Evolutionary conservation across 2,797 vertebrate species (phyloP).

Genomic region (Muraenolepis orangiensis): DNA sequence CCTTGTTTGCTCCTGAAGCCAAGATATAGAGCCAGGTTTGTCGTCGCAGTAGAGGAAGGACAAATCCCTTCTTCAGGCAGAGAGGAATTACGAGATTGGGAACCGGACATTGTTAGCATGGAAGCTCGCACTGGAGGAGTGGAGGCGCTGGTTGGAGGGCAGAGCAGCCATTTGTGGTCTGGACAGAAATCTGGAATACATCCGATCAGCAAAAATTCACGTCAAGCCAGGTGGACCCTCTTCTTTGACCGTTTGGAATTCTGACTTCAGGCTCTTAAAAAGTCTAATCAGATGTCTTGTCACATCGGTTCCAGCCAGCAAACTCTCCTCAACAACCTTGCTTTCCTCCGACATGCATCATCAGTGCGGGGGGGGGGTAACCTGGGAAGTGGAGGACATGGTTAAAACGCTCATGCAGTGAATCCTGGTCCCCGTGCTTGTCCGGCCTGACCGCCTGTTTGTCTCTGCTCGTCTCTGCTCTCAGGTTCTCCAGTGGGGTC

Average conservation of each 20-base stretch:
- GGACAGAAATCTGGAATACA: too few species aligned
- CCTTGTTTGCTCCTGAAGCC: too few species aligned
- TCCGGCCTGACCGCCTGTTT: background rate
- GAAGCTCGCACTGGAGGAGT: too few species aligned
- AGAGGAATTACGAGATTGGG: too few species aligned
- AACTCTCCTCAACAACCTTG: background rate
- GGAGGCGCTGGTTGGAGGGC: too few species aligned
- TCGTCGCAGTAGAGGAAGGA: too few species aligned
- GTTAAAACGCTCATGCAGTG: background rate
- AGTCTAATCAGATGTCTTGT: background rate
- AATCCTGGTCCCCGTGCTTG: background rate
- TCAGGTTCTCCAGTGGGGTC: background rate
- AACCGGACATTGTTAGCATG: too few species aligned
- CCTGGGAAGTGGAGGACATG: background rate
- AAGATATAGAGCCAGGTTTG: too few species aligned
- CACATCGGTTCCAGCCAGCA: background rate
- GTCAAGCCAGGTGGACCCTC: background rate
- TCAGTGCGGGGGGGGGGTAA: background rate
- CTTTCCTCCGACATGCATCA: background rate
- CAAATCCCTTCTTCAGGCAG: too few species aligned
- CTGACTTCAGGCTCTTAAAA: background rate
- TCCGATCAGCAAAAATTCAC: background rate
- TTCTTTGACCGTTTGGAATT: background rate
- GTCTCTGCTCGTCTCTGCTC: background rate
- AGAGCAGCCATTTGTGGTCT: background rate